Conservation (phyloP, 2,888 invertebrate genomes). For the Lasioglossum morio region DNA sequence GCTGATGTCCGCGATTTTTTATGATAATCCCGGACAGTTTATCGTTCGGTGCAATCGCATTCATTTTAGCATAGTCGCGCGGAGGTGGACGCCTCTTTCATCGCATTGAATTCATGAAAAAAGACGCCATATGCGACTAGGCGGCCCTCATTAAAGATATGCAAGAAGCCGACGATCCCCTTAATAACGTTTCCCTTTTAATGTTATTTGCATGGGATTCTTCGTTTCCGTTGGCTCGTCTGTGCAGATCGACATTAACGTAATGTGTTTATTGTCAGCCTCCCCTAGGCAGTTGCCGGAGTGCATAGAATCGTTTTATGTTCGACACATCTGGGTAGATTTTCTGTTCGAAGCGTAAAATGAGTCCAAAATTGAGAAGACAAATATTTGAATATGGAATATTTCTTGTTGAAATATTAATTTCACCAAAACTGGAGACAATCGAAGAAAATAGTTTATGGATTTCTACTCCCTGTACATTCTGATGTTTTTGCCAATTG, state of each 20-base stretch:
- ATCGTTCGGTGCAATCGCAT: not conserved
- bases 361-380: not conserved
- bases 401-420: no score
- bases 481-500: not conserved
- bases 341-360: not conserved
- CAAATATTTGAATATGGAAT: no score
- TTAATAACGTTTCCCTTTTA: conserved; percentile 39
- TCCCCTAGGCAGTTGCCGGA: not conserved
- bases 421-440: not conserved
- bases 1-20: not conserved
- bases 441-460: not conserved
- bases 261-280: conserved; percentile 1
- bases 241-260: not conserved
- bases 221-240: not conserved
- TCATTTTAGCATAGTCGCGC: not conserved
- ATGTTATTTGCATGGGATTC: conserved; percentile 37
- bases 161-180: conserved; percentile 37
- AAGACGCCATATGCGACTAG: conserved; percentile 28
- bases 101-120: conserved; percentile 41
- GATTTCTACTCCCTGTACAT: no score
- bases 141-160: conserved; percentile 41
- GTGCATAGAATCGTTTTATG: not conserved
- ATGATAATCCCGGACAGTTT: conserved; percentile 4
- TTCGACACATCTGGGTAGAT: not conserved
- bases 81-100: conserved; percentile 35